Base-by-base conservation (phyloP, 2,888 invertebrate genomes). In the Philopedon plagiatum region DNA sequence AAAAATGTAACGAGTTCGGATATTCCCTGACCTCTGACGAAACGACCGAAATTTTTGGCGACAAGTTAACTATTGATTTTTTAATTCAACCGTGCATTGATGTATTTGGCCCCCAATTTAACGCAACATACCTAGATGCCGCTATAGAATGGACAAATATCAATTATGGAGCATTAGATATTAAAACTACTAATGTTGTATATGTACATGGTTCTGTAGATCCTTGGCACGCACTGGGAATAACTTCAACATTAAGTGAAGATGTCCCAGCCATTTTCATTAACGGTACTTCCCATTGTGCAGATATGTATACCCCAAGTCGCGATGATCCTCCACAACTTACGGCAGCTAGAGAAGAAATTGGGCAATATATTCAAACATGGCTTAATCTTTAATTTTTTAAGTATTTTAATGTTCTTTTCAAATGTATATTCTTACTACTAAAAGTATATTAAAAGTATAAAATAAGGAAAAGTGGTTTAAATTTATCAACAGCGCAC, bases 1-100 rank as follows among this genome's bases (percentile, higher is more conserved):
- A 98, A 86, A 97, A 97, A 0, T 98, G 98, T 83, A 95, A 94
- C 0, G 98, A 98, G 84, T 98, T 98, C 83, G 98, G 97, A 19
- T 98, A 94, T 85, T 98, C 92, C 85, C 98, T 98, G 87, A 94
- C 96, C 0, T 95, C 97, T 0, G 90, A 92, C 0, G 89, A 88
- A 2, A 87, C 87, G 69, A 86, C 87, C 1, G 86, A 89, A 85
- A 77, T 84, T 46, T 97, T 97, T 82, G 94, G 96, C 0, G 87
- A 92, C 80, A 86, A 88, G 26, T 95, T 97, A 77, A 90, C 92
- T 0, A 84, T 93, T 0, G 89, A 92, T 67, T 97, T 94, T 84
- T 97, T 92, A 79, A 87, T 92, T 29, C 88, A 92, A 75, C 94
- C 95, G 82, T 98, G 97, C 82, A 84, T 87, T 76, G 97, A 97